Percentiles rank a stretch among this genome's conserved stretches.
Conservation (phyloP, 2,888 invertebrate species). For the Drymonia ruficornis region DNA sequence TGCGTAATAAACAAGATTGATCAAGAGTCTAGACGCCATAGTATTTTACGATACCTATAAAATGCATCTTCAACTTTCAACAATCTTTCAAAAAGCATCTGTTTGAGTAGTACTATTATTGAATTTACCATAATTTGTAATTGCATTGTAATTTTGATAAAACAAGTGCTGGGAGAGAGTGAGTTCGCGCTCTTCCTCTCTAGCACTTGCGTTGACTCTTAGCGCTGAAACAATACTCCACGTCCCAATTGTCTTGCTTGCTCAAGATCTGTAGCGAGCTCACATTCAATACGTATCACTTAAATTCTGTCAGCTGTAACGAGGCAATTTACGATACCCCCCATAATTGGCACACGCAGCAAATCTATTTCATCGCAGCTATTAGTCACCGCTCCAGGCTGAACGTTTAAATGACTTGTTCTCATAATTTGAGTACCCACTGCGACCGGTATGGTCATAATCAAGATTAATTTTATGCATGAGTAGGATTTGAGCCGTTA, state of each 20-base stretch:
- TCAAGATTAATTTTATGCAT: slow-evolving; percentile 40
- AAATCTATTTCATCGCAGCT: slow-evolving; percentile 45
- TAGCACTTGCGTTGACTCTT: too few species aligned
- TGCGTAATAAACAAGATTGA: too few species aligned
- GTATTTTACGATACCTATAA: too few species aligned
- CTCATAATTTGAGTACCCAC: slow-evolving; percentile 36
- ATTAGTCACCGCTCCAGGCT: slow-evolving; percentile 46
- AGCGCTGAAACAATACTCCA: too few species aligned
- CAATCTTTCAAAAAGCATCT: too few species aligned
- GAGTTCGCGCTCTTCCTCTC: too few species aligned
- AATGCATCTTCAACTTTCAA: too few species aligned
- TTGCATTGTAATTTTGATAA: too few species aligned
- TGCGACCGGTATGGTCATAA: slow-evolving; percentile 18
- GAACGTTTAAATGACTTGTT: slow-evolving; percentile 29
- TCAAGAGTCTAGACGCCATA: too few species aligned
- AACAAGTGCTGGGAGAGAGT: too few species aligned
- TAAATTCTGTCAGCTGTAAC: slow-evolving; percentile 34
- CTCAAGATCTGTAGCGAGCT: slow-evolving; percentile 6
- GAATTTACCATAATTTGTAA: too few species aligned
- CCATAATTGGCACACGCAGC: slow-evolving; percentile 54
- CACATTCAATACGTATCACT: slow-evolving; percentile 18
- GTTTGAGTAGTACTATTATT: too few species aligned
- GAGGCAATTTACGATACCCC: slow-evolving; percentile 45
- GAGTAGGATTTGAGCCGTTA: slow-evolving; percentile 18
- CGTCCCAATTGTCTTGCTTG: background rate